Evolutionary conservation across 2,797 vertebrate genomes (phyloP).

Genomic region (Ibycter americanus): DNA sequence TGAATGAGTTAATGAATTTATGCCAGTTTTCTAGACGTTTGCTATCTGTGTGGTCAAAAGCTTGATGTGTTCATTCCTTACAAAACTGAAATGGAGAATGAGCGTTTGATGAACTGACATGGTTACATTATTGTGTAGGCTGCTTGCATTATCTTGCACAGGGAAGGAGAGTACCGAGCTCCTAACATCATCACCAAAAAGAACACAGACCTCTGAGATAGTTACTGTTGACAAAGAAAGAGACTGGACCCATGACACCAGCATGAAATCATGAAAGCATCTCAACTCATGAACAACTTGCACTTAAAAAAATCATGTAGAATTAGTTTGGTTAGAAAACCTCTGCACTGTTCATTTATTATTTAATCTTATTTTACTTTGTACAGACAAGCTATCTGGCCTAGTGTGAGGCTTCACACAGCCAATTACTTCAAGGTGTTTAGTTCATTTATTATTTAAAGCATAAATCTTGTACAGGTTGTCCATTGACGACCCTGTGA

Average conservation of each 20-base stretch:
- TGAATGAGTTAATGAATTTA: slow-evolving; percentile 9
- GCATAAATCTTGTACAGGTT: slow-evolving; percentile 86
- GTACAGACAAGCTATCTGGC: slow-evolving; percentile 86
- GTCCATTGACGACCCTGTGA: slow-evolving; percentile 80
- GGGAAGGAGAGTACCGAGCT: not conserved
- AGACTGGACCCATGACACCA: slow-evolving; percentile 4
- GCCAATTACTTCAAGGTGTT: slow-evolving; percentile 89
- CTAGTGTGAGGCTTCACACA: slow-evolving; percentile 79
- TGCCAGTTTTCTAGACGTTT: slow-evolving; percentile 34
- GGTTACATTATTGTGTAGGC: not conserved
- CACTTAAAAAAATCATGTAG: slow-evolving; percentile 32
- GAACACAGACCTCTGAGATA: not conserved
- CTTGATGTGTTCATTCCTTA: not conserved
- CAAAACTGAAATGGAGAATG: not conserved
- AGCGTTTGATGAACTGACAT: not conserved
- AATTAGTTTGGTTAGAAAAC: slow-evolving; percentile 73
- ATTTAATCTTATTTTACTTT: slow-evolving; percentile 90
- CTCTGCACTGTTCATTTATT: slow-evolving; percentile 85
- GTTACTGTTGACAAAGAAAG: slow-evolving; percentile 53
- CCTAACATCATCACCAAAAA: not conserved
- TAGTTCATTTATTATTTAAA: slow-evolving; percentile 90
- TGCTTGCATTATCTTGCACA: not conserved
- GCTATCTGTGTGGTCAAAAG: not conserved
- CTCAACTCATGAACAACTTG: slow-evolving; percentile 27
- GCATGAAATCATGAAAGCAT: slow-evolving; percentile 39